These are phyloP conservation scores for Centroberyx gerrardi DNA, from an alignment of 2,797 vertebrate genomes.

Conservation along the genomic window DNA sequence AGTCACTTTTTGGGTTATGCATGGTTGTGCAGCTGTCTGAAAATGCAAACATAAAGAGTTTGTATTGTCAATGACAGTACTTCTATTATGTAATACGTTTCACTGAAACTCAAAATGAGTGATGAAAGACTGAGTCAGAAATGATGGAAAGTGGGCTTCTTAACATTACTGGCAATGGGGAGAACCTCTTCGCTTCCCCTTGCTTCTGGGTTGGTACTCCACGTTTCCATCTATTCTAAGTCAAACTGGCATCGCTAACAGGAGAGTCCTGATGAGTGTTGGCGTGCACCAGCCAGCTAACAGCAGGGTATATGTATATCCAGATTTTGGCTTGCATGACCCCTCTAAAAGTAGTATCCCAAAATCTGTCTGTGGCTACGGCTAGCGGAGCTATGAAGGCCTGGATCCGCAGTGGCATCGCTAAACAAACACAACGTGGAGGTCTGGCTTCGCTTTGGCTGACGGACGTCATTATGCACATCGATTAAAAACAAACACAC, in stretches of 20 bases:
- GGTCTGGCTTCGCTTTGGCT: slow-evolving; percentile 73
- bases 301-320: slow-evolving; percentile 11
- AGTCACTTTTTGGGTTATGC: no score
- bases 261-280: slow-evolving; percentile 27
- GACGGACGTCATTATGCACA: slow-evolving; percentile 68
- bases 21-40: no score
- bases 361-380: slow-evolving; percentile 44
- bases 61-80: no score
- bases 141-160: no score
- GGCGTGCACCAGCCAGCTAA: slow-evolving; percentile 39
- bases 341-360: slow-evolving; percentile 41
- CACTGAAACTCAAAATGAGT: no score
- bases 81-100: no score
- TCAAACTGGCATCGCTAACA: slow-evolving; percentile 36
- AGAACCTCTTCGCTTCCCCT: neutral
- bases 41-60: no score
- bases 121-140: no score
- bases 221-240: neutral
- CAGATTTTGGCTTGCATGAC: slow-evolving; percentile 15
- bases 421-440: slow-evolving; percentile 74
- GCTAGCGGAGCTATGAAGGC: slow-evolving; percentile 48
- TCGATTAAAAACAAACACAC: slow-evolving; percentile 75
- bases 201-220: neutral
- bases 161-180: neutral
- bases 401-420: slow-evolving; percentile 56